These are phyloP conservation scores for Keiferia lycopersicella DNA, from an alignment of 2,888 invertebrate genomes.

Conservation along the genomic window DNA sequence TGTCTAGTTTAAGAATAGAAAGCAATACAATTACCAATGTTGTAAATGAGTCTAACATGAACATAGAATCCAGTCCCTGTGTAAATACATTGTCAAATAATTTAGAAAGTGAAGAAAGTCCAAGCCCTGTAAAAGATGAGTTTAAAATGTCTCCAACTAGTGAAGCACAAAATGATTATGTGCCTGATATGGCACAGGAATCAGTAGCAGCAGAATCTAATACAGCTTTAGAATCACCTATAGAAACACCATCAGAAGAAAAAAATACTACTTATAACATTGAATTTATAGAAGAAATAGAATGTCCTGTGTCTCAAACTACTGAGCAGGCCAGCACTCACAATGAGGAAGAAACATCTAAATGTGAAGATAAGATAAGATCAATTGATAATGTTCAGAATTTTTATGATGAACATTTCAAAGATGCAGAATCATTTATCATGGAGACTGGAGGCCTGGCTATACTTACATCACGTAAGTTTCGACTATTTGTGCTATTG, in stretches of 20 bases:
- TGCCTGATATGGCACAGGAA: slow-evolving; percentile 40
- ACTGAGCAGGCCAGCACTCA: slow-evolving; percentile 41
- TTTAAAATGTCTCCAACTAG: slow-evolving; percentile 35
- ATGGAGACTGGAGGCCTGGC: slow-evolving; percentile 82
- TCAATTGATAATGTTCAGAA: slow-evolving; percentile 58
- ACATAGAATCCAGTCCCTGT: slow-evolving; percentile 35
- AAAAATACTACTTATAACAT: slow-evolving; percentile 45
- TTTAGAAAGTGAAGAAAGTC: slow-evolving; percentile 38
- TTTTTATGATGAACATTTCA: slow-evolving; percentile 84
- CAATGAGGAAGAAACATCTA: slow-evolving; percentile 41
- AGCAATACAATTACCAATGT: slow-evolving; percentile 55
- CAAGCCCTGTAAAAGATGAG: slow-evolving; percentile 40
- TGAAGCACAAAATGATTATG: slow-evolving; percentile 55
- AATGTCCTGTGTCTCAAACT: slow-evolving; percentile 43
- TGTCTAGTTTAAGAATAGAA: slow-evolving; percentile 68
- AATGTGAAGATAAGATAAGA: slow-evolving; percentile 56
- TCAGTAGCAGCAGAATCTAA: slow-evolving; percentile 32
- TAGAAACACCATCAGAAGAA: slow-evolving; percentile 35
- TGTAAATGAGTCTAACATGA: slow-evolving; percentile 47
- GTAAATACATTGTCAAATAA: slow-evolving; percentile 37
- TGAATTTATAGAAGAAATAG: slow-evolving; percentile 50
- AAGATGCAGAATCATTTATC: slow-evolving; percentile 90
- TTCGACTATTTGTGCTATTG: background rate
- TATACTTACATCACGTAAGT: slow-evolving; percentile 70
- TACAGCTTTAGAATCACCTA: slow-evolving; percentile 35